Evolutionary conservation across 2,113 vertebrate species (phyloP).

Genomic region (Xiphophorus hellerii): DNA sequence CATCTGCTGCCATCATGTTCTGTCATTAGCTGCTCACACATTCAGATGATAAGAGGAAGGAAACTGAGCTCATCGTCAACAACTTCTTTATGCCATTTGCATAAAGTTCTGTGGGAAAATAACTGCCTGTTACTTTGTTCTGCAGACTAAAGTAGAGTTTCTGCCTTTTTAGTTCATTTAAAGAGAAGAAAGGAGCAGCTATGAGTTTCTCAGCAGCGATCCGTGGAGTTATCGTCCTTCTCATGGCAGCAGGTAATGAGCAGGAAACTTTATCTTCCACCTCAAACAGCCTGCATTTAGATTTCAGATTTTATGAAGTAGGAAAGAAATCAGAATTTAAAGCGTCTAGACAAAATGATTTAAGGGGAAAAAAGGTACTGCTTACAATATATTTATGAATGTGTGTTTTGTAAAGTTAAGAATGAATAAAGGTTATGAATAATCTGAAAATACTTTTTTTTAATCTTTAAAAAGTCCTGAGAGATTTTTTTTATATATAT

Average conservation of each 20-base stretch:
- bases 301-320: neutral
- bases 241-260: slow-evolving; percentile 5
- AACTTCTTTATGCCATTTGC: neutral
- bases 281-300: neutral
- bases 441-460: too few species aligned
- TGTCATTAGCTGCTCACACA: neutral
- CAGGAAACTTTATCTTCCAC: neutral
- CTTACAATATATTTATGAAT: neutral
- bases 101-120: neutral
- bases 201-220: slow-evolving; percentile 5
- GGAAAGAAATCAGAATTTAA: too few species aligned
- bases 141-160: neutral
- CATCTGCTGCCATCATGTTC: neutral
- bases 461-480: too few species aligned
- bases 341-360: too few species aligned
- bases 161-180: neutral
- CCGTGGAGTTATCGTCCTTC: slow-evolving; percentile 15
- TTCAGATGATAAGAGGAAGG: neutral
- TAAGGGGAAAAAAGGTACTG: too few species aligned
- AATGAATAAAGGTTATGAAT: too few species aligned
- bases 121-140: neutral
- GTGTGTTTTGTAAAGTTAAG: neutral
- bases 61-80: neutral
- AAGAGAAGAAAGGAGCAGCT: neutral
- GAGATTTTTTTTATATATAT: neutral